Evolutionary conservation across 1,140 invertebrate species (phyloP), one percentile per base, ranked within the genome.

Genomic region (Hycleus phaleratus): DNA sequence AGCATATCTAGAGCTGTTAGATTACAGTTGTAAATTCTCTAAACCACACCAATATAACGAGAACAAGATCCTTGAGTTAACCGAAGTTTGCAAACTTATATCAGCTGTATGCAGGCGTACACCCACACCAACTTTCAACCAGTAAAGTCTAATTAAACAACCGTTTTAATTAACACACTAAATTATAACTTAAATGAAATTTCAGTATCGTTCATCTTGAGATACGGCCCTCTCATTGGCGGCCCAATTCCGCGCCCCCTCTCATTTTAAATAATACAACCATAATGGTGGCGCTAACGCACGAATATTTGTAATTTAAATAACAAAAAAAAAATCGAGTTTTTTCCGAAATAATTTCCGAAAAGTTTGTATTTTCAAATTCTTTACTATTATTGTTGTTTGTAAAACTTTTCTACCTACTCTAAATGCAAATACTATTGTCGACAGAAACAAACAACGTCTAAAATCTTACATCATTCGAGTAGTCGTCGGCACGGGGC

Each of bases 111-210:
- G 62, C 69, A 68, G 68, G 63, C 64, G 56, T 50, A 7, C 32
- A 58, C 44, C 43, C 58, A 58, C 62, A 59, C 60, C 68, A 67
- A 66, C 56, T 66, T 66, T 70, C 67, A 68, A 58, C 67, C 61
- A 59, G 56, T 65, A 61, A 58, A 61, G 63, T 71, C 70, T 72
- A 73, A 73, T 73, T 73, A 72, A 73, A 73, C 71, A 70, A 69
- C 69, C 65, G 71, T 73, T 73, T 73, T 73, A 73, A 73, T 73
- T 73, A 73, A 73, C 67, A 69, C 65, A 62, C 63, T 71, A 70
- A 73, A 71, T 73, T 73, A 73, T 68, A 68, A 63, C 67, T 63
- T 70, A 67, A 71, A 72, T 68, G 68, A 69, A 70, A 71, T 71
- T 68, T 61, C 63, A 58, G 60, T 63, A 68, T 65, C 67, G 65